phyloP scores from a whole-genome alignment of 2,797 vertebrate species.

The Microhierax caerulescens region DNA sequence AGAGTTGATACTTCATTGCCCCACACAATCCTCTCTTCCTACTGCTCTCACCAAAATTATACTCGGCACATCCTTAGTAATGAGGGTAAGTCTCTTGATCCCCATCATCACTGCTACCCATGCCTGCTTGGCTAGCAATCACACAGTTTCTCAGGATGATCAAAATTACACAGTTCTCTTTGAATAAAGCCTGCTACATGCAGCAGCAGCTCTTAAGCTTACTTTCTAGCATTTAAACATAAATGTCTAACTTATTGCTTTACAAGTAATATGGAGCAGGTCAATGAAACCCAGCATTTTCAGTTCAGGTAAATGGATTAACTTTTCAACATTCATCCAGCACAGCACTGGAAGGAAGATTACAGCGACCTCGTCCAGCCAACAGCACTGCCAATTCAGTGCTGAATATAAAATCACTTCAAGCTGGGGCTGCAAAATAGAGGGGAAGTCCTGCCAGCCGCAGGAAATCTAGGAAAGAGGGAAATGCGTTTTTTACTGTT shows the following conservation, averaged over 20 bases:
- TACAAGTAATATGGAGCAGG: not conserved
- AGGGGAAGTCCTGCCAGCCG: not conserved
- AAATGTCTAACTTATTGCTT: not conserved
- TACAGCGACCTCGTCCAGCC: not conserved
- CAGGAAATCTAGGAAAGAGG: constrained; percentile 32
- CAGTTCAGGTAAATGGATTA: not conserved
- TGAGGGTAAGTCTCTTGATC: not conserved
- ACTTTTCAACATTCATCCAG: not conserved
- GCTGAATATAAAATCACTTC: constrained; percentile 26
- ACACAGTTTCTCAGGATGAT: not conserved
- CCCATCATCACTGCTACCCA: not conserved
- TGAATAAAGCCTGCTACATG: not conserved
- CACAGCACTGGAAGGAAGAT: not conserved
- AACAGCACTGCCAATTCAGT: not conserved
- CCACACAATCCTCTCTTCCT: not conserved
- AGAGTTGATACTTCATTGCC: not conserved
- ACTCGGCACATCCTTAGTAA: not conserved
- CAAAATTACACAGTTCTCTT: not conserved
- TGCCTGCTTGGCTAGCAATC: not conserved
- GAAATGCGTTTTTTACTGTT: not conserved
- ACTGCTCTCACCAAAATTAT: not conserved
- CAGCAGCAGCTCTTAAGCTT: not conserved
- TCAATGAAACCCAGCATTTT: not conserved
- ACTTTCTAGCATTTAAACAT: not conserved
- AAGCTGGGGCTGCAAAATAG: constrained; percentile 22